Percentiles rank a stretch among this genome's conserved stretches.
Conservation (phyloP, 1,140 invertebrate genomes). For the Aleiodes sp. region DNA sequence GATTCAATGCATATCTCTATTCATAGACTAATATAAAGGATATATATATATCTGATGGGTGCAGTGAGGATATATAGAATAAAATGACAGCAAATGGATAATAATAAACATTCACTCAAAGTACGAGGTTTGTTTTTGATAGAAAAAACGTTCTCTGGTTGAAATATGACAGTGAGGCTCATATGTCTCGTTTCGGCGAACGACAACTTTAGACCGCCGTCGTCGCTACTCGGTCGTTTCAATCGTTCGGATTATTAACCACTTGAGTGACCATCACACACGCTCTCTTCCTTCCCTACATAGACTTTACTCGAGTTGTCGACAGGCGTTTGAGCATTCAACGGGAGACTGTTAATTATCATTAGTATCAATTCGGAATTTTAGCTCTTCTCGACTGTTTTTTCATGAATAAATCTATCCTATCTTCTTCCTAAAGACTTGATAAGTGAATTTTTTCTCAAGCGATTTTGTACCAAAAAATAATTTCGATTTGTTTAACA, state of each 20-base stretch:
- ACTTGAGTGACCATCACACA: conserved; percentile 34
- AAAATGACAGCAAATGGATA: not conserved
- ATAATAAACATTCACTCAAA: not conserved
- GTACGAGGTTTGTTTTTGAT: not conserved
- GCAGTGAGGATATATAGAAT: not conserved
- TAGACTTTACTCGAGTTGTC: not conserved
- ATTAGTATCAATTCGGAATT: not conserved
- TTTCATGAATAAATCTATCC: no score
- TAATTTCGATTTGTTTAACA: no score
- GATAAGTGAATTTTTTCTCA: no score
- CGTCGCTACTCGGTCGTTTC: conserved; percentile 23
- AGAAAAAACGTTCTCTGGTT: not conserved
- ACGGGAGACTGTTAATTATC: not conserved
- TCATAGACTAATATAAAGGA: no score
- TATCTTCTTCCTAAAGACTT: no score
- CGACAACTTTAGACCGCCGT: conserved; percentile 33
- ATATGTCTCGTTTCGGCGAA: conserved; percentile 34
- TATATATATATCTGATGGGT: not conserved
- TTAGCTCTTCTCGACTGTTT: not conserved
- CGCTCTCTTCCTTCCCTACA: conserved; percentile 19
- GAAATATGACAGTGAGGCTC: conserved; percentile 14
- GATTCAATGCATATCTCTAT: not conserved
- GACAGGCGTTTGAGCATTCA: conserved; percentile 14
- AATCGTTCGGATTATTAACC: conserved; percentile 40
- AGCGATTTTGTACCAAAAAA: no score